Evolutionary conservation across 2,888 invertebrate genomes (phyloP).

Genomic region (Agrotis exclamationis): DNA sequence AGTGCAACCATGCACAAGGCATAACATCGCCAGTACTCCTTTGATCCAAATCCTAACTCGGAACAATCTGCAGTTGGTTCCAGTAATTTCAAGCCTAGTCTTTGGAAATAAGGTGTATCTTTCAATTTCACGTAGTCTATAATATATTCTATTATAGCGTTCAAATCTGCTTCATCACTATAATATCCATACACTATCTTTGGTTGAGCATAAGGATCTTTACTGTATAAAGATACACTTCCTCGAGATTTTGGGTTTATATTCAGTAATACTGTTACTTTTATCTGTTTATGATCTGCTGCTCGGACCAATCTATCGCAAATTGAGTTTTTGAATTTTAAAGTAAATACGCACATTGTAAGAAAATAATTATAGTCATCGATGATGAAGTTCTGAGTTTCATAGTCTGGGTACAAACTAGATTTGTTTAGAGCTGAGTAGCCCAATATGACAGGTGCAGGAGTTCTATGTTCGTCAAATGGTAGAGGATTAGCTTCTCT

Average conservation of each 20-base stretch:
- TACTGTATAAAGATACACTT: conserved; percentile 18
- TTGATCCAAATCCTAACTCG: background rate
- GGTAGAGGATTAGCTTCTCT: conserved; percentile 1
- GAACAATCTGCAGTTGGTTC: conserved; percentile 21
- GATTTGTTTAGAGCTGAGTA: conserved; percentile 14
- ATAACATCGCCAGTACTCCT: conserved; percentile 24
- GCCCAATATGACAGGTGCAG: conserved; percentile 32
- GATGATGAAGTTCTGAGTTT: conserved; percentile 14
- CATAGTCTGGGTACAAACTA: conserved; percentile 11
- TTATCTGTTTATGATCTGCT: conserved; percentile 13
- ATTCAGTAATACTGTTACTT: conserved; percentile 15
- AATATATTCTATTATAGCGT: conserved; percentile 18
- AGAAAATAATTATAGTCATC: conserved; percentile 17
- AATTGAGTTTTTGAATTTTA: conserved; percentile 24
- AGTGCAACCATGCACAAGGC: conserved; percentile 21
- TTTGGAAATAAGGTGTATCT: conserved; percentile 24
- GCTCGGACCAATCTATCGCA: conserved; percentile 9
- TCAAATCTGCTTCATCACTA: conserved; percentile 29
- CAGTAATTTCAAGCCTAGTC: background rate
- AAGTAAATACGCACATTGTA: conserved; percentile 19
- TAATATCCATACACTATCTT: conserved; percentile 13
- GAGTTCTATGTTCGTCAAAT: conserved; percentile 33
- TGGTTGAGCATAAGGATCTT: conserved; percentile 25
- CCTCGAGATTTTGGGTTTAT: conserved; percentile 34
- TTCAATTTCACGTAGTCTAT: conserved; percentile 21